These are phyloP conservation scores for Urophycis tenuis DNA, from an alignment of 2,797 vertebrate genomes.

Conservation along the genomic window DNA sequence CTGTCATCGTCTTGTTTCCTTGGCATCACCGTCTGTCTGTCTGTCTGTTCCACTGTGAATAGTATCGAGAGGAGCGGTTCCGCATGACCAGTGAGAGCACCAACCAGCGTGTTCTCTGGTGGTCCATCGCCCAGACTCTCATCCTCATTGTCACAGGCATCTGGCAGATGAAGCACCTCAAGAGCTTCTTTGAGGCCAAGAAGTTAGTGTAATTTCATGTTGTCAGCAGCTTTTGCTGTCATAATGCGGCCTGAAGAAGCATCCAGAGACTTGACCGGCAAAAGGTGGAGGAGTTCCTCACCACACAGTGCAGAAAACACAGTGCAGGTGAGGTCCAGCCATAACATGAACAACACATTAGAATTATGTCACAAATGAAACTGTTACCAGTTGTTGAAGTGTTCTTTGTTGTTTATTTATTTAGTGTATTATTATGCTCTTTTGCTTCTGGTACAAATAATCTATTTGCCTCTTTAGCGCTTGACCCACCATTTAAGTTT, in stretches of 20 bases:
- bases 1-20: not conserved
- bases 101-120: slow-evolving; percentile 94
- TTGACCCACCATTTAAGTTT: slow-evolving; percentile 2
- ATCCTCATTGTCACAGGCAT: slow-evolving; percentile 91
- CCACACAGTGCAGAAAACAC: slow-evolving; percentile 1
- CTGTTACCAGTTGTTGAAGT: not conserved
- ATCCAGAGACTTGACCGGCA: slow-evolving; percentile 18
- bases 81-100: slow-evolving; percentile 94
- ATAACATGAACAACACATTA: slow-evolving; percentile 3
- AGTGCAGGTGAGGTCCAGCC: slow-evolving; percentile 19
- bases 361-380: no score
- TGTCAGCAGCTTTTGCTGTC: not conserved
- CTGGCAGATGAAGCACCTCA: slow-evolving; percentile 96
- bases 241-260: not conserved
- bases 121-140: slow-evolving; percentile 91
- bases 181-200: slow-evolving; percentile 95
- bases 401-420: not conserved
- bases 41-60: slow-evolving; percentile 5
- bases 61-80: slow-evolving; percentile 93
- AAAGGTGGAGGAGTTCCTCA: not conserved
- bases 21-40: not conserved
- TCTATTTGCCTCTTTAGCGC: not conserved
- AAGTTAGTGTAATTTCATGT: slow-evolving; percentile 77
- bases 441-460: slow-evolving; percentile 13
- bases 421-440: not conserved